Percentiles rank a stretch among this genome's conserved stretches.
Evolutionary conservation across 53 echinoderm and acorn worm species (phyloP).

Genomic region (Holothuria leucospilota): DNA sequence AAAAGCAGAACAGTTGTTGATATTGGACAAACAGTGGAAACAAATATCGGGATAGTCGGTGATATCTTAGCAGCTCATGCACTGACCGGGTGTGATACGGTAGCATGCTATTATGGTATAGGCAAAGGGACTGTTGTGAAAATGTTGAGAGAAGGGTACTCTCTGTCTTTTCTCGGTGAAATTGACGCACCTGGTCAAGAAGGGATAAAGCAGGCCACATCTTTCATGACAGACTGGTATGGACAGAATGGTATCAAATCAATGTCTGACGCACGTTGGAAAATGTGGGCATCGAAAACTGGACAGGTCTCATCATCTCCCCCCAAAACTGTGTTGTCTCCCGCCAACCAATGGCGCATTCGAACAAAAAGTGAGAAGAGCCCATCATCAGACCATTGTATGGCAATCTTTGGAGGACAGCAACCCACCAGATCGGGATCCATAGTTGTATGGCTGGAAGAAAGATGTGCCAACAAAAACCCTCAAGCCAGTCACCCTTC

Average conservation of each 20-base stretch:
- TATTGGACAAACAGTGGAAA: conserved; percentile 11
- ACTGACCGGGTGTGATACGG: conserved; percentile 44
- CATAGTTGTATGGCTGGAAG: conserved; percentile 26
- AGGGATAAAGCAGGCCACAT: conserved; percentile 20
- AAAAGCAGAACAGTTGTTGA: conserved; percentile 19
- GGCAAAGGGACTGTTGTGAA: conserved; percentile 40
- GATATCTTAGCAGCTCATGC: conserved; percentile 32
- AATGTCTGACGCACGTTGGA: conserved; percentile 34
- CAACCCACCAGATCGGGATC: conserved; percentile 37
- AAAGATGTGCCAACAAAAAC: conserved; percentile 7
- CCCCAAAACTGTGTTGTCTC: conserved; percentile 42
- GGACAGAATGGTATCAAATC: background rate
- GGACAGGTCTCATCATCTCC: conserved; percentile 35
- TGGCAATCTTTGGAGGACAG: background rate
- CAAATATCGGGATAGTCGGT: conserved; percentile 11
- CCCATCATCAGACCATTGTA: conserved; percentile 36
- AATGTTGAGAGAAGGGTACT: background rate
- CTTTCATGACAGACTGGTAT: conserved; percentile 13
- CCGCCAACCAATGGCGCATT: conserved; percentile 54
- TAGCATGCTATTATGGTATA: conserved; percentile 33
- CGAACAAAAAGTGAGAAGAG: conserved; percentile 27
- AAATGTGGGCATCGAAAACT: conserved; percentile 42
- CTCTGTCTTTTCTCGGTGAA: conserved; percentile 35
- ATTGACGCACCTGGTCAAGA: background rate
- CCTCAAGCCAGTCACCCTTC: conserved; percentile 19